phyloP scores from a whole-genome alignment of 35 echinoderm and acorn worm species.

The Patiria miniata region DNA sequence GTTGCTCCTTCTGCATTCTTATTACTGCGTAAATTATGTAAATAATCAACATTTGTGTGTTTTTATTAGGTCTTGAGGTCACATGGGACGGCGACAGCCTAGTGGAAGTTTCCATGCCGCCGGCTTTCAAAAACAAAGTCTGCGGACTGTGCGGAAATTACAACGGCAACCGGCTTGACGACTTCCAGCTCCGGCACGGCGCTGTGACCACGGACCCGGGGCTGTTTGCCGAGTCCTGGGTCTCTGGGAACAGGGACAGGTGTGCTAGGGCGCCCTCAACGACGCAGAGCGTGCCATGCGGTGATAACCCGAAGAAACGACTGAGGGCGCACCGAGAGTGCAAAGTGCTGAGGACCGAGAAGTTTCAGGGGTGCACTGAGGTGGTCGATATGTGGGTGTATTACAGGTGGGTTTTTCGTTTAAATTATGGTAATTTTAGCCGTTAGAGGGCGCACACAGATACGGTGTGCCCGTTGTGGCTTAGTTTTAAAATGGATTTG shows the following conservation, averaged over 20 bases:
- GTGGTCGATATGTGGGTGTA: slow-evolving; percentile 78
- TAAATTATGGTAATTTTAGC: not conserved
- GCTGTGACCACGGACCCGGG: slow-evolving; percentile 51
- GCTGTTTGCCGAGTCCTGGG: slow-evolving; percentile 78
- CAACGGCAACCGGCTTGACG: slow-evolving; percentile 72
- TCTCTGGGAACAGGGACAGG: slow-evolving; percentile 62
- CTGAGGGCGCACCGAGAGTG: slow-evolving; percentile 63
- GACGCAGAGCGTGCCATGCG: slow-evolving; percentile 49
- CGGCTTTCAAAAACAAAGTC: slow-evolving; percentile 73
- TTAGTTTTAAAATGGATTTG: not conserved
- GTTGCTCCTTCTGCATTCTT: too few relatives aligned
- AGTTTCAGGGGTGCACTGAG: slow-evolving; percentile 62
- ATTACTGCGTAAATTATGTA: too few relatives aligned
- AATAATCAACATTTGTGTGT: slow-evolving; percentile 22
- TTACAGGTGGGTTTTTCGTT: slow-evolving; percentile 84
- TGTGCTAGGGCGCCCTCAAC: slow-evolving; percentile 44
- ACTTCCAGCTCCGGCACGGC: slow-evolving; percentile 66
- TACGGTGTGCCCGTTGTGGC: not conserved
- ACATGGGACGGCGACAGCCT: slow-evolving; percentile 98
- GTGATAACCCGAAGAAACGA: slow-evolving; percentile 41
- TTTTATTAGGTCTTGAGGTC: slow-evolving; percentile 68
- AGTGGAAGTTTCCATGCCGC: slow-evolving; percentile 69
- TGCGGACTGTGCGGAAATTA: slow-evolving; percentile 96
- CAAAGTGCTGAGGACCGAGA: slow-evolving; percentile 59
- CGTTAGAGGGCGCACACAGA: not conserved